A percentile compares a stretch with the other conserved stretches of the same genome.
Evolutionary conservation across 2,113 vertebrate genomes (phyloP).

Genomic region (Butorides virescens): DNA sequence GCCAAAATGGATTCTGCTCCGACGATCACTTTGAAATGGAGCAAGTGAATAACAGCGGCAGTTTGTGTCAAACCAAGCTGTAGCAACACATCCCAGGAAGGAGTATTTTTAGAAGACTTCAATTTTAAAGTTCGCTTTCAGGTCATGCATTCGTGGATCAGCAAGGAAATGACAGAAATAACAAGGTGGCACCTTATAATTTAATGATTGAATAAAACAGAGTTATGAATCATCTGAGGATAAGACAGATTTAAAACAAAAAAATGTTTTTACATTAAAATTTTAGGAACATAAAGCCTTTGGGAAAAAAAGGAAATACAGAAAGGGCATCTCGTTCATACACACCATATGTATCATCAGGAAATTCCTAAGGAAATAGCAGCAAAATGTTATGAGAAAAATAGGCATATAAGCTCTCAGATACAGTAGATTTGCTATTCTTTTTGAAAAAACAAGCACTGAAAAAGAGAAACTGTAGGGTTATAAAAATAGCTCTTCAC

Average conservation of each 20-base stretch:
- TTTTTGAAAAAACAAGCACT: background rate
- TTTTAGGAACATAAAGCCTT: background rate
- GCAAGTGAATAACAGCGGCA: background rate
- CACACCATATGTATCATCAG: background rate
- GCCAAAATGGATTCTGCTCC: background rate
- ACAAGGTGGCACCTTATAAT: background rate
- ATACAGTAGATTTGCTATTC: background rate
- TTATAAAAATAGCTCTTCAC: slow-evolving; percentile 6
- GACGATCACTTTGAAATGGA: background rate
- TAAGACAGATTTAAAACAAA: background rate
- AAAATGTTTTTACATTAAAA: background rate
- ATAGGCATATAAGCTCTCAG: background rate
- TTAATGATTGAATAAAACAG: background rate
- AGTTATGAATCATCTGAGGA: background rate
- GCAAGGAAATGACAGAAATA: background rate
- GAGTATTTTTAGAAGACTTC: background rate
- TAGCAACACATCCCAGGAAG: background rate
- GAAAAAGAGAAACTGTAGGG: background rate
- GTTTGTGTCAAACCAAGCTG: background rate
- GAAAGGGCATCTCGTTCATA: background rate
- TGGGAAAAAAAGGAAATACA: background rate
- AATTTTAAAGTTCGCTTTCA: background rate
- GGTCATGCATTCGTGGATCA: background rate
- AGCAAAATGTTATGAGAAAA: background rate
- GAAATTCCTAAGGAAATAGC: slow-evolving; percentile 29